These are phyloP conservation scores for Pangasius macronema DNA, from an alignment of 2,797 vertebrate species.

Conservation along the genomic window DNA sequence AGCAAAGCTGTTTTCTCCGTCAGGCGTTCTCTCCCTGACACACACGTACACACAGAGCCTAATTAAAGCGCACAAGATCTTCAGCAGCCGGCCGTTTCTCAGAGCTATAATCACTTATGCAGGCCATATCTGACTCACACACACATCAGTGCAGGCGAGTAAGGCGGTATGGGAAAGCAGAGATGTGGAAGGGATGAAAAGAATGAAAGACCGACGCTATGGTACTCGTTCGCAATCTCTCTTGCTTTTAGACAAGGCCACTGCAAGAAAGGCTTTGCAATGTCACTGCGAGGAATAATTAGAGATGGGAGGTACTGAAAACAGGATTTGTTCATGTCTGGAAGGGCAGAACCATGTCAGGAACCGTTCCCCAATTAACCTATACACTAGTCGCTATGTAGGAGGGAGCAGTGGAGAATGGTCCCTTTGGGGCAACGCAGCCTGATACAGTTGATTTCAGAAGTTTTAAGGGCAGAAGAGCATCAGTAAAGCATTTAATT, in stretches of 20 bases:
- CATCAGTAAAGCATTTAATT: slow-evolving; percentile 31
- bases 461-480: slow-evolving; percentile 41
- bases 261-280: not conserved
- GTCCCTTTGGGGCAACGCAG: not conserved
- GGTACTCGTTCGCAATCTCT: slow-evolving; percentile 28
- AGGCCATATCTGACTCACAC: slow-evolving; percentile 33
- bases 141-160: not conserved
- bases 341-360: slow-evolving; percentile 35
- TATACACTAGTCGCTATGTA: slow-evolving; percentile 26
- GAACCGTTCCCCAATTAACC: slow-evolving; percentile 43
- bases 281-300: slow-evolving; percentile 28
- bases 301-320: slow-evolving; percentile 20
- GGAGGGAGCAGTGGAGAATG: slow-evolving; percentile 15
- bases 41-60: slow-evolving; percentile 24
- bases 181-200: slow-evolving; percentile 31
- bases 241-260: slow-evolving; percentile 25
- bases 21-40: not conserved
- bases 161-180: slow-evolving; percentile 1
- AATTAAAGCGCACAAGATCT: slow-evolving; percentile 46
- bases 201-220: slow-evolving; percentile 25
- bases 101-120: slow-evolving; percentile 42
- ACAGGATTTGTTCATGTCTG: slow-evolving; percentile 9
- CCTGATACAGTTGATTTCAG: slow-evolving; percentile 53
- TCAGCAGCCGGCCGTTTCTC: slow-evolving; percentile 37
- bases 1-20: slow-evolving; percentile 38